These are phyloP conservation scores for Elymnias hypermnestra DNA, from an alignment of 1,140 invertebrate genomes.

Conservation along the genomic window DNA sequence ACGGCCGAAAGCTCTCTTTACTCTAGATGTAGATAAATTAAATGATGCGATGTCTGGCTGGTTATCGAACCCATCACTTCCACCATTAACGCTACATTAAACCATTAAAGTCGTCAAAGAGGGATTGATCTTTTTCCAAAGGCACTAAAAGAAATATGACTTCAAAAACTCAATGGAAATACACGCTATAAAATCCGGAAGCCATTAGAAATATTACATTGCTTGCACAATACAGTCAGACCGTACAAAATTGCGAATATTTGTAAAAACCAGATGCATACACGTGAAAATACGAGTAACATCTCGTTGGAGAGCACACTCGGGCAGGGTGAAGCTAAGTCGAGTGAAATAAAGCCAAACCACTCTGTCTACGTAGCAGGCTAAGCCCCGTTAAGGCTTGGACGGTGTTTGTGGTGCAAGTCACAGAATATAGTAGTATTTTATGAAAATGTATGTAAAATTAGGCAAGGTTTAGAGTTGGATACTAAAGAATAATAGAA, in stretches of 20 bases:
- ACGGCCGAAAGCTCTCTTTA: no score
- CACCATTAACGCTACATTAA: no score
- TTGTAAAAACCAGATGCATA: not conserved
- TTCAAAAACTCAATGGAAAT: no score
- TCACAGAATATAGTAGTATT: not conserved
- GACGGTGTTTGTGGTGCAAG: conserved; percentile 20
- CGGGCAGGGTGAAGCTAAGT: conserved; percentile 28
- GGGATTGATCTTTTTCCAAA: no score
- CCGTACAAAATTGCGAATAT: not conserved
- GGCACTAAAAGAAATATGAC: no score
- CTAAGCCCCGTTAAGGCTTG: conserved; percentile 39
- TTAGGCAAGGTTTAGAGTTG: no score
- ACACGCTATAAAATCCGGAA: no score
- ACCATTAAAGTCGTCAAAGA: no score
- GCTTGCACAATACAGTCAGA: not conserved
- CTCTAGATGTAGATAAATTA: no score
- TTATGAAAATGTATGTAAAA: not conserved
- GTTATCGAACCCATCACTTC: no score
- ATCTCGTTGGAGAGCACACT: not conserved
- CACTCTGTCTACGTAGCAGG: conserved; percentile 41
- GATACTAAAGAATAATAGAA: no score
- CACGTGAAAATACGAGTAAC: not conserved
- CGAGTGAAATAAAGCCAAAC: conserved; percentile 47
- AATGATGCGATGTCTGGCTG: no score
- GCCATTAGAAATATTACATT: not conserved